phyloP scores from a whole-genome alignment of 2,888 invertebrate species.

The Julus scanicus region DNA sequence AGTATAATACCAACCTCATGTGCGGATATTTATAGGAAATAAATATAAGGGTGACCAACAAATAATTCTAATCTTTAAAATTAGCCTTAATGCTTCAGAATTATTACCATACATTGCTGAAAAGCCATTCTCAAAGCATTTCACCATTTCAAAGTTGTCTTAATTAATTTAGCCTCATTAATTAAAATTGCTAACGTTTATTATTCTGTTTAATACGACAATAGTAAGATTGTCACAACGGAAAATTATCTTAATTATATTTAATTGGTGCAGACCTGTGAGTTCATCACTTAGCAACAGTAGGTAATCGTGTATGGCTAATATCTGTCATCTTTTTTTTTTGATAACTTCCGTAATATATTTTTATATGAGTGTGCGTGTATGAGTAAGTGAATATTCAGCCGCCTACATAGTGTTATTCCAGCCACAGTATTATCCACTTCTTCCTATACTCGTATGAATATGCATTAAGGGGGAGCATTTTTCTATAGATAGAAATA shows the following conservation, averaged over 20 bases:
- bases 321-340: background rate
- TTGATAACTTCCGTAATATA: slow-evolving; percentile 8
- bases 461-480: slow-evolving; percentile 27
- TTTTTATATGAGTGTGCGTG: background rate
- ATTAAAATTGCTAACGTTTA: background rate
- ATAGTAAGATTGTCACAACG: too few species aligned
- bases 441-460: background rate
- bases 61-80: too few species aligned
- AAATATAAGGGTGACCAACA: too few species aligned
- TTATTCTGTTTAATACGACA: background rate
- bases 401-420: background rate
- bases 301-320: background rate
- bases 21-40: too few species aligned
- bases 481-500: slow-evolving; percentile 16
- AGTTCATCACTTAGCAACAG: background rate
- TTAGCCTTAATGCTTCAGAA: too few species aligned
- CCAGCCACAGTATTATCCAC: background rate
- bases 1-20: too few species aligned
- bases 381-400: background rate
- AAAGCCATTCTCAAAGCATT: too few species aligned
- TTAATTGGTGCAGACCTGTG: too few species aligned
- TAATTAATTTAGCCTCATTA: background rate
- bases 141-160: too few species aligned
- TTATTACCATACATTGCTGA: too few species aligned
- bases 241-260: too few species aligned